Evolutionary conservation across 2,113 vertebrate species (phyloP).

Genomic region (Sinocyclocheilus grahami): DNA sequence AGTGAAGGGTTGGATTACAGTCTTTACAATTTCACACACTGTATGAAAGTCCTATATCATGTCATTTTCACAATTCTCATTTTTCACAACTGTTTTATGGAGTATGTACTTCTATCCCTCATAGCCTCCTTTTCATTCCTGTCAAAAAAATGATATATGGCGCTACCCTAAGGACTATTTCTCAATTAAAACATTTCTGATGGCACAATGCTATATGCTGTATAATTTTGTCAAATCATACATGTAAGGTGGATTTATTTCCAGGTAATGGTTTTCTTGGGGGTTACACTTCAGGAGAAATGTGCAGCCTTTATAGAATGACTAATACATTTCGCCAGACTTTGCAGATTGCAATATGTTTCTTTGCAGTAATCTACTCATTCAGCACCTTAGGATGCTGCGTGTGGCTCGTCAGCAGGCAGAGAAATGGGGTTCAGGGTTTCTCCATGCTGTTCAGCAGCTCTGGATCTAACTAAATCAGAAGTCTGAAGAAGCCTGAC

Average conservation of each 20-base stretch:
- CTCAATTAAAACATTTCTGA: not conserved
- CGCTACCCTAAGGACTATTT: not conserved
- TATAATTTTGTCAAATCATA: not conserved
- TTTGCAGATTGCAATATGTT: slow-evolving; percentile 39
- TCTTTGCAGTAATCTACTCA: slow-evolving; percentile 31
- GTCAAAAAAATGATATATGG: not conserved
- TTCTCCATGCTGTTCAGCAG: slow-evolving; percentile 37
- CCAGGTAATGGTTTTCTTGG: not conserved
- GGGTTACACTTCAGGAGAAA: not conserved
- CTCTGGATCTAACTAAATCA: slow-evolving; percentile 25
- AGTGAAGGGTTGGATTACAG: no score
- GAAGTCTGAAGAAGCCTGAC: slow-evolving; percentile 32
- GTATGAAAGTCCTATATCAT: not conserved
- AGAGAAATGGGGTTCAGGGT: slow-evolving; percentile 28
- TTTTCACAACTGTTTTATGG: no score
- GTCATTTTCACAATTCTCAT: no score
- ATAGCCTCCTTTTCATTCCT: not conserved
- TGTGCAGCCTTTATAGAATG: not conserved
- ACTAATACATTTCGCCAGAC: slow-evolving; percentile 1
- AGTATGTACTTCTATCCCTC: not conserved
- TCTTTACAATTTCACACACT: not conserved
- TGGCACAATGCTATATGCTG: no score
- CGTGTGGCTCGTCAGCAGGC: slow-evolving; percentile 11
- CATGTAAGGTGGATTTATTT: slow-evolving; percentile 14
- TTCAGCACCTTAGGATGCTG: slow-evolving; percentile 38